Evolutionary conservation across 2,888 invertebrate species (phyloP), one percentile per base, ranked within the genome.

Genomic region (Liopterus haemorrhoidalis): DNA sequence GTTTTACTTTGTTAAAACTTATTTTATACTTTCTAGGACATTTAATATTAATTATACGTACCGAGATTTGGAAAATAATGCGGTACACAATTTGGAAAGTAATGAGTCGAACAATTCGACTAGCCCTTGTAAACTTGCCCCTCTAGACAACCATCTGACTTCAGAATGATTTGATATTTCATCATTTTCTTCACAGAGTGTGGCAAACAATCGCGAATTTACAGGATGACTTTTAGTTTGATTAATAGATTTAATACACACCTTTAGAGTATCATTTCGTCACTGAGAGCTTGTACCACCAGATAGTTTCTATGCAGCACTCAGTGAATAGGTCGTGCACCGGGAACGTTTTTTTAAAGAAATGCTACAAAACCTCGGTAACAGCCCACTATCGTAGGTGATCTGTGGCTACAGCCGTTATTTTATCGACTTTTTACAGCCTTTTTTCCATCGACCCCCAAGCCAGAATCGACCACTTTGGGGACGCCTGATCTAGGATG

Each of bases 61-160:
- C 49, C 25, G 18, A 25, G 15, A 20, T 28, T 15, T 9, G 21
- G n/a, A 33, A 39, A 37, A 19, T 40, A 43, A 37, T 41, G 38
- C 12, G 49, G 49, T 32, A 40, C 22, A 15, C 49, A 46, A n/a
- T 37, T 39, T n/a, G n/a, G n/a, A n/a, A n/a, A n/a, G n/a, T n/a
- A n/a, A n/a, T n/a, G n/a, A n/a, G n/a, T n/a, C n/a, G n/a, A n/a
- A n/a, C n/a, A n/a, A n/a, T n/a, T n/a, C n/a, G n/a, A n/a, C n/a
- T n/a, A n/a, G n/a, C n/a, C n/a, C n/a, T n/a, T n/a, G n/a, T n/a
- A n/a, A n/a, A n/a, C 32, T 15, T 32, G 16, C 32, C 9, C 16
- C n/a, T n/a, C n/a, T n/a, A n/a, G n/a, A n/a, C n/a, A n/a, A n/a
- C n/a, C n/a, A n/a, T n/a, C n/a, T n/a, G 16, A 32, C 32, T 32